Evolutionary conservation across 1,140 invertebrate genomes (phyloP).

Genomic region (Hormaphis cornu): DNA sequence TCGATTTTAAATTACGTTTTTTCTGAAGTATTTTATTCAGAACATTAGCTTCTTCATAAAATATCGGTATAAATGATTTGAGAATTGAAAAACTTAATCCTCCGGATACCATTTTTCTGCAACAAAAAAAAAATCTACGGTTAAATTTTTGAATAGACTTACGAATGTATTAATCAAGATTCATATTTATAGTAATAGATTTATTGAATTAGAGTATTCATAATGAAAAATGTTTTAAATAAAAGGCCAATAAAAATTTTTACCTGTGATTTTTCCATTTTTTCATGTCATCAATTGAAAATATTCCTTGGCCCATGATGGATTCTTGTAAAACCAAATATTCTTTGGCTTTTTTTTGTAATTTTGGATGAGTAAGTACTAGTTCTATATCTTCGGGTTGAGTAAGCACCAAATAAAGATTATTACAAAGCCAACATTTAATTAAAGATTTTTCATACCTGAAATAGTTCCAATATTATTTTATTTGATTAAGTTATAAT

Average conservation of each 20-base stretch:
- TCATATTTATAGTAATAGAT: no score
- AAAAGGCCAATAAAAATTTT: no score
- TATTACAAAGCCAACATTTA: slow-evolving; percentile 15
- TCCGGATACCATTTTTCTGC: background rate
- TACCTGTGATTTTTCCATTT: slow-evolving; percentile 27
- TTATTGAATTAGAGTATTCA: no score
- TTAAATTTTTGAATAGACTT: background rate
- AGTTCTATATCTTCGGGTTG: slow-evolving; percentile 15
- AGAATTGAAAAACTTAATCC: background rate
- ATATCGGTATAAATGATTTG: slow-evolving; percentile 9
- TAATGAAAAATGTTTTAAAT: no score
- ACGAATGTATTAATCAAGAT: background rate
- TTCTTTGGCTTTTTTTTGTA: slow-evolving; percentile 4
- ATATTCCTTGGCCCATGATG: slow-evolving; percentile 23
- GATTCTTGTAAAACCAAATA: slow-evolving; percentile 2
- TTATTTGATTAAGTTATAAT: no score
- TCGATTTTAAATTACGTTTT: background rate
- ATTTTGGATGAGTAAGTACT: background rate
- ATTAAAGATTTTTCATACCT: slow-evolving; percentile 9
- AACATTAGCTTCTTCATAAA: background rate
- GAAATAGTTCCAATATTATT: no score
- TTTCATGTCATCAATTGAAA: background rate
- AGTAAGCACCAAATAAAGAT: slow-evolving; percentile 17
- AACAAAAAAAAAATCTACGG: background rate
- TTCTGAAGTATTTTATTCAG: background rate